Evolutionary conservation across 2,888 invertebrate species (phyloP).

Genomic region (Diarsia mendica): DNA sequence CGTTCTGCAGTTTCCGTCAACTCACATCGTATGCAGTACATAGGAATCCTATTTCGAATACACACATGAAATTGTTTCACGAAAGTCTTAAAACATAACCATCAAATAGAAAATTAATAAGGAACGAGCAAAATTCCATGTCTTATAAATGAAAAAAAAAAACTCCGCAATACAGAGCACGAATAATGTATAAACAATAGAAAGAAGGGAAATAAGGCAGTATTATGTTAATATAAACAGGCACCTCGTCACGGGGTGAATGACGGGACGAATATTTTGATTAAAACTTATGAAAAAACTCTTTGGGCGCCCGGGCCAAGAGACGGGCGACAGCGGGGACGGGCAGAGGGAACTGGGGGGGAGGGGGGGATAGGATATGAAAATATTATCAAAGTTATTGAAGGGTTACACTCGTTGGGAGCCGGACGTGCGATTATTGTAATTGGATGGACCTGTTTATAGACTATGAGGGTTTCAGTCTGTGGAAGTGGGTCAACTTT

Average conservation of each 20-base stretch:
- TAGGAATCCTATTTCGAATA: not conserved
- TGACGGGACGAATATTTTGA: slow-evolving; percentile 77
- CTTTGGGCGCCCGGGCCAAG: slow-evolving; percentile 63
- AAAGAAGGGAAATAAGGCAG: slow-evolving; percentile 68
- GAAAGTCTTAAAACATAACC: slow-evolving; percentile 8
- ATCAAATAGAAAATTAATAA: slow-evolving; percentile 44
- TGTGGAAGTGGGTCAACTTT: slow-evolving; percentile 30
- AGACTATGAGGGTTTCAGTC: slow-evolving; percentile 31
- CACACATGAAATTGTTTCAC: not conserved
- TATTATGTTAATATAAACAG: slow-evolving; percentile 77
- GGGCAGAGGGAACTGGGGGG: not conserved
- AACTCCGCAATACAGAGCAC: slow-evolving; percentile 47
- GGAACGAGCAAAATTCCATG: slow-evolving; percentile 43
- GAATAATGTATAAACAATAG: slow-evolving; percentile 71
- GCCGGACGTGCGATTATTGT: slow-evolving; percentile 64
- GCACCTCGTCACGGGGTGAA: slow-evolving; percentile 69
- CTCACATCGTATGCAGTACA: not conserved
- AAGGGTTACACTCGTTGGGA: slow-evolving; percentile 59
- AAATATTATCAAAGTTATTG: slow-evolving; percentile 68
- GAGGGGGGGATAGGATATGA: slow-evolving; percentile 38
- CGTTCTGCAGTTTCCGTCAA: not conserved
- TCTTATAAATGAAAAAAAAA: slow-evolving; percentile 54
- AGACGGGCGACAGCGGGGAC: slow-evolving; percentile 49
- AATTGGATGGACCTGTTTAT: slow-evolving; percentile 64
- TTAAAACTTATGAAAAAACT: slow-evolving; percentile 80